Evolutionary conservation across 2,113 vertebrate genomes (phyloP).

Genomic region (Oreochromis aureus): DNA sequence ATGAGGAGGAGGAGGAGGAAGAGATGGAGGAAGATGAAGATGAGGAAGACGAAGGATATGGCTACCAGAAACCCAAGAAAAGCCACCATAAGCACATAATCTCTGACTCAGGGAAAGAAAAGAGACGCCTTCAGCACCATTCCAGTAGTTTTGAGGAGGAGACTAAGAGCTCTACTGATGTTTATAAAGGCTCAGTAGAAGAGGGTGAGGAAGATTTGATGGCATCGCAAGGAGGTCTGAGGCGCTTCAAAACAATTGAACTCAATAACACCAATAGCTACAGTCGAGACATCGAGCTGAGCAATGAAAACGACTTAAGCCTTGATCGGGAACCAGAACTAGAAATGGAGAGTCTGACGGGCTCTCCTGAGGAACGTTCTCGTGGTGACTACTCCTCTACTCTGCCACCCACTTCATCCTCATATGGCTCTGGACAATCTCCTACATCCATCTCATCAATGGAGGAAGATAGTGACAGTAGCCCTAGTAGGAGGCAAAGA

Average conservation of each 20-base stretch:
- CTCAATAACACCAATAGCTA: constrained; percentile 91
- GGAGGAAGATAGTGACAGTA: constrained; percentile 97
- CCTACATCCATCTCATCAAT: constrained; percentile 95
- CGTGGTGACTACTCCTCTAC: constrained; percentile 94
- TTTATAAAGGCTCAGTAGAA: constrained; percentile 70
- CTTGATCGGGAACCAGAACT: constrained; percentile 92
- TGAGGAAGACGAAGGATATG: constrained; percentile 81
- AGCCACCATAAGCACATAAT: constrained; percentile 76
- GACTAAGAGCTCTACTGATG: constrained; percentile 76
- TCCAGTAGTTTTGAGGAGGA: constrained; percentile 84
- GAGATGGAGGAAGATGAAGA: constrained; percentile 80
- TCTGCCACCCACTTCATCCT: constrained; percentile 89
- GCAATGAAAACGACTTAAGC: constrained; percentile 79
- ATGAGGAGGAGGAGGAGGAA: constrained; percentile 67
- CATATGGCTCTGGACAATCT: constrained; percentile 91
- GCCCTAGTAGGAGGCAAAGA: constrained; percentile 90
- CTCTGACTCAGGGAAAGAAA: constrained; percentile 82
- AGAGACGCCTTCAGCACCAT: constrained; percentile 81
- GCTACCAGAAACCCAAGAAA: constrained; percentile 76
- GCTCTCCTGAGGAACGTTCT: constrained; percentile 92
- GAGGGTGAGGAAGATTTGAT: constrained; percentile 77
- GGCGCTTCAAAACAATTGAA: constrained; percentile 97
- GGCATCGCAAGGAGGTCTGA: constrained; percentile 85
- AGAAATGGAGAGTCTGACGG: constrained; percentile 97
- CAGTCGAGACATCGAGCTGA: constrained; percentile 81